These are phyloP conservation scores for Epizoanthus ramosus DNA, from an alignment of 92 coral and sea anemone species.

Conservation along the genomic window DNA sequence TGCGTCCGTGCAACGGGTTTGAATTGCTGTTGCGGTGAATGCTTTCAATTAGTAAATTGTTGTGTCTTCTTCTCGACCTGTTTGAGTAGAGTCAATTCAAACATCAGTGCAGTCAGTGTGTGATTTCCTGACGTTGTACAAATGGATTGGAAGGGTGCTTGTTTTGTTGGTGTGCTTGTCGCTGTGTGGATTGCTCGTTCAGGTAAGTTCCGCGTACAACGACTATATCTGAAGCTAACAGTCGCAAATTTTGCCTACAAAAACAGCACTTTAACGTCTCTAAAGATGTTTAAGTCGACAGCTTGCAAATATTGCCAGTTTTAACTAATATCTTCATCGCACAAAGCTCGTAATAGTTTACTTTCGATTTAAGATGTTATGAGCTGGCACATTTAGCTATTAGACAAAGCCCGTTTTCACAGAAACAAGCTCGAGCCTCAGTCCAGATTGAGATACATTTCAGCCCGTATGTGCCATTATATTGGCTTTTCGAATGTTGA, in stretches of 20 bases:
- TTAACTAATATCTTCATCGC: conserved; percentile 13
- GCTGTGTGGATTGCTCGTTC: not conserved
- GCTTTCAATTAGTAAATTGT: not conserved
- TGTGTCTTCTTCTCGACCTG: not conserved
- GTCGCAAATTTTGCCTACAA: not conserved
- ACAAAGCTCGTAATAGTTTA: conserved; percentile 5
- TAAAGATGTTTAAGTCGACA: conserved; percentile 4
- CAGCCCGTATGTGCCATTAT: no score
- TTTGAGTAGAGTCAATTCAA: not conserved
- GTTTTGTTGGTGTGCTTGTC: not conserved
- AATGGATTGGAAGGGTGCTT: not conserved
- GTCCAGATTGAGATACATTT: no score
- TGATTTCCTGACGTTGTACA: not conserved
- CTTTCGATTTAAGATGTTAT: not conserved
- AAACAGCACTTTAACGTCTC: not conserved
- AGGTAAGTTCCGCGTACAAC: not conserved
- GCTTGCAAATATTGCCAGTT: not conserved
- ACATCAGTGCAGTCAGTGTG: not conserved
- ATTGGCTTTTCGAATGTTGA: not conserved
- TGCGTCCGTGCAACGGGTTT: not conserved
- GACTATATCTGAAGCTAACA: not conserved
- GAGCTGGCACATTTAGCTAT: not conserved
- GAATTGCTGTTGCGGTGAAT: not conserved
- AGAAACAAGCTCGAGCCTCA: not conserved
- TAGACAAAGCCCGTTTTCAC: not conserved